Base-by-base conservation (phyloP, 2,888 invertebrate species). In the Agriotes lineatus region DNA sequence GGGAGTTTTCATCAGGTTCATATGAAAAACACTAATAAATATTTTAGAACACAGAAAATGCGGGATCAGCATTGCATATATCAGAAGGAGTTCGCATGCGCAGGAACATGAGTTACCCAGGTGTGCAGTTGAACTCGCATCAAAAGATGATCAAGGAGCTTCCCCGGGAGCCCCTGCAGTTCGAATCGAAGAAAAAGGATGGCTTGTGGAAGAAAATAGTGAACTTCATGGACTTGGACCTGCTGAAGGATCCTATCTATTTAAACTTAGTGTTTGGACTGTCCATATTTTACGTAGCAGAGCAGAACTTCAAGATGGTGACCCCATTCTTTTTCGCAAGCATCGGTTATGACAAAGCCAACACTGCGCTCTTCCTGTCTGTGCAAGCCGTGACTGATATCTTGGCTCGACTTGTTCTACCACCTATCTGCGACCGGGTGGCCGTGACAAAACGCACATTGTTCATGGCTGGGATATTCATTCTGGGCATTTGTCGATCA, bases 381-480 rank as follows among this genome's bases (percentile, higher is more conserved):
- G 88, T 92, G 79, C 92, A 91, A 30, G 93, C 93, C 6, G 89
- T 91, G 22, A 90, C 92, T 9, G 93, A 93, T 80, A 90, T 93
- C 70, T 83, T 91, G 54, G 92, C 93, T 19, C 88, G 93, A 70
- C 85, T 93, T 75, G 87, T 91, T 35, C 82, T 93, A 74, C 93
- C 93, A 22, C 91, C 92, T 12, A 88, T 93, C 75, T 93, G 92
- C 79, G 93, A 93, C 81, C 87, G 89, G 67, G 74, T 86, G 14
- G 79, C 79, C 44, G 88, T 92, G 73, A 89, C 89, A 16, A 93
- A 92, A 83, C 89, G 93, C 78, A 88, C 89, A 77, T 87, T 93
- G 33, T 93, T 93, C 80, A 89, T 92, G 81, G 76, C 89, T n/a
- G 91, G 90, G 4, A 89, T 91, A 10, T 88, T 93, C 78, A 88